Evolutionary conservation across 2,797 vertebrate species (phyloP).

Genomic region (Argyrosomus regius): DNA sequence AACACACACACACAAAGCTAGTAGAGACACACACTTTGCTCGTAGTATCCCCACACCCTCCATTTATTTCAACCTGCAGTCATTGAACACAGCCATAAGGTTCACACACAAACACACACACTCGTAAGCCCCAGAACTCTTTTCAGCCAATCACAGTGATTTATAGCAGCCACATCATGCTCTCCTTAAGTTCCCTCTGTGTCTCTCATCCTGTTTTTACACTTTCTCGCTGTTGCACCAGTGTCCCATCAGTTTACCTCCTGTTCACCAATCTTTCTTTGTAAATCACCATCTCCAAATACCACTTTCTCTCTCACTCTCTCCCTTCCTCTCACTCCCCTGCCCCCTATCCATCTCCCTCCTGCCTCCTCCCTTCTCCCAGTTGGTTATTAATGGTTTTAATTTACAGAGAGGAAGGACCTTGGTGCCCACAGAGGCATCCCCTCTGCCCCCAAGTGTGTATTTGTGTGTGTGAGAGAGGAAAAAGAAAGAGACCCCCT

Average conservation of each 20-base stretch:
- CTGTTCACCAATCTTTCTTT: slow-evolving; percentile 48
- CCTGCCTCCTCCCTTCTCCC: slow-evolving; percentile 65
- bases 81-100: not conserved
- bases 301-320: slow-evolving; percentile 39
- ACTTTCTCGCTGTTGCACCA: slow-evolving; percentile 9
- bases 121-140: slow-evolving; percentile 13
- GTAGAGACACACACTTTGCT: not conserved
- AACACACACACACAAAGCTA: not conserved
- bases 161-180: slow-evolving; percentile 43
- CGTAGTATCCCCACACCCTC: not conserved
- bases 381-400: slow-evolving; percentile 94
- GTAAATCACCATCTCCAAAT: slow-evolving; percentile 50
- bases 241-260: slow-evolving; percentile 47
- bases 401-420: slow-evolving; percentile 90
- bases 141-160: slow-evolving; percentile 60
- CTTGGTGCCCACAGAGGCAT: slow-evolving; percentile 84
- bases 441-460: slow-evolving; percentile 75
- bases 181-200: slow-evolving; percentile 26
- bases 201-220: slow-evolving; percentile 11
- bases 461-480: slow-evolving; percentile 64
- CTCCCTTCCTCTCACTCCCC: slow-evolving; percentile 18
- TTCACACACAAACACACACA: slow-evolving; percentile 7
- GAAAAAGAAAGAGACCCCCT: slow-evolving; percentile 43
- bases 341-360: slow-evolving; percentile 53
- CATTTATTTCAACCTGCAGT: slow-evolving; percentile 5